Evolutionary conservation across 2,113 vertebrate genomes (phyloP).

Genomic region (Artemisiospiza belli): DNA sequence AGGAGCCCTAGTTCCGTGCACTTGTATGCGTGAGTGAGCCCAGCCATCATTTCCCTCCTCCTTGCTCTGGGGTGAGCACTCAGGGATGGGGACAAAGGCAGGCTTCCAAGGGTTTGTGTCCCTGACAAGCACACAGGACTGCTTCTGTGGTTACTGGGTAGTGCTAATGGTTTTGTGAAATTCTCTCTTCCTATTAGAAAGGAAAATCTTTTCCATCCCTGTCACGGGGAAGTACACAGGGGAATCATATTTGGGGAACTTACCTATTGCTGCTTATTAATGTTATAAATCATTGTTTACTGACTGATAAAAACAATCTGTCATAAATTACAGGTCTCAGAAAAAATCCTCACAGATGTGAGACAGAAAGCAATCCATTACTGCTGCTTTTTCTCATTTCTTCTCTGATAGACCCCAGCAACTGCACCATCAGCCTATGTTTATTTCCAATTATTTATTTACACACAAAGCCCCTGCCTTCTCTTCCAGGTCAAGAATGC

Average conservation of each 20-base stretch:
- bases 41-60: background rate
- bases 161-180: background rate
- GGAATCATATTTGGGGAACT: background rate
- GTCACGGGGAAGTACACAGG: background rate
- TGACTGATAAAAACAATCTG: constrained; percentile 21
- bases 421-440: background rate
- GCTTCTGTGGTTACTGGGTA: background rate
- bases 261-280: constrained; percentile 29
- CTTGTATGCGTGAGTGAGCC: background rate
- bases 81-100: background rate
- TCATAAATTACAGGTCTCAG: constrained; percentile 21
- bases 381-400: background rate
- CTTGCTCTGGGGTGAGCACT: fast-evolving
- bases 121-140: background rate
- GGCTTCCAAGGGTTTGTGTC: background rate
- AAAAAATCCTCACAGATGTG: background rate
- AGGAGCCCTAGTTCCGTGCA: background rate
- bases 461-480: background rate
- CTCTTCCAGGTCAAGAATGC: constrained; percentile 21
- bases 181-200: background rate
- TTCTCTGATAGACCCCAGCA: background rate
- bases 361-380: background rate
- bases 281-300: constrained; percentile 49
- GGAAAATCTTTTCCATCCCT: background rate
- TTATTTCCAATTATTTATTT: constrained; percentile 51